A percentile compares a stretch with the other conserved stretches of the same genome.
Conservation (phyloP, 2,113 vertebrate species). For the Protobothrops mucrosquamatus region DNA sequence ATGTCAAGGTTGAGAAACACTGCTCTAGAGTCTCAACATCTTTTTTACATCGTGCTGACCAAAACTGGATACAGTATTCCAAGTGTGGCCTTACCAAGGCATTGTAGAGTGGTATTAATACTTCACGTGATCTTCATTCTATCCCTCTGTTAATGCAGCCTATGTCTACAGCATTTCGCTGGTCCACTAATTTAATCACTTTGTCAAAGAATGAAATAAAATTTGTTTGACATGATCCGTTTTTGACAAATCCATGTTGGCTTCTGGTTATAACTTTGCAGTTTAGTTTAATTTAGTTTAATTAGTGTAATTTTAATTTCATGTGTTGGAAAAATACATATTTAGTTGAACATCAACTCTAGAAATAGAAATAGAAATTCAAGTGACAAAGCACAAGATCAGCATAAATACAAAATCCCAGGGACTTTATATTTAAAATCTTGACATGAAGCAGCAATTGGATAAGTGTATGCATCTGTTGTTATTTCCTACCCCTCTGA, state of each 20-base stretch:
- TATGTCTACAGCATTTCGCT: not conserved
- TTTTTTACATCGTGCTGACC: too few species aligned
- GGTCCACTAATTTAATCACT: not conserved
- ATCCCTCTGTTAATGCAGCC: too few species aligned
- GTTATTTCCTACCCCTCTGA: constrained; percentile 54
- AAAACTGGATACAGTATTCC: too few species aligned
- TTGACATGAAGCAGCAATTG: not conserved
- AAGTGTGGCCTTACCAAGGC: too few species aligned
- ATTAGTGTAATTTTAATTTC: constrained; percentile 50
- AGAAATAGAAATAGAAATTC: constrained; percentile 63
- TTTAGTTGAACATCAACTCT: constrained; percentile 66
- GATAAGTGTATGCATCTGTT: constrained; percentile 47
- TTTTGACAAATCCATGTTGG: not conserved
- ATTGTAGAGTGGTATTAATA: too few species aligned
- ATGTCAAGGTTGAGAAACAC: too few species aligned
- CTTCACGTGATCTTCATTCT: too few species aligned
- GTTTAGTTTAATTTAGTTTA: constrained; percentile 65
- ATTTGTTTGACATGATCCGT: not conserved
- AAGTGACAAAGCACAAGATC: not conserved
- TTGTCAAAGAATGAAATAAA: not conserved
- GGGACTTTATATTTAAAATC: not conserved
- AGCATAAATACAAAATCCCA: not conserved
- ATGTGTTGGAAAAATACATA: constrained; percentile 65
- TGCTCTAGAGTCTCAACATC: too few species aligned
- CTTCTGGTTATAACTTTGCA: constrained; percentile 22